Evolutionary conservation across 2,113 vertebrate species (phyloP), one percentile per base, ranked within the genome.

Genomic region (Trogon surrucura): DNA sequence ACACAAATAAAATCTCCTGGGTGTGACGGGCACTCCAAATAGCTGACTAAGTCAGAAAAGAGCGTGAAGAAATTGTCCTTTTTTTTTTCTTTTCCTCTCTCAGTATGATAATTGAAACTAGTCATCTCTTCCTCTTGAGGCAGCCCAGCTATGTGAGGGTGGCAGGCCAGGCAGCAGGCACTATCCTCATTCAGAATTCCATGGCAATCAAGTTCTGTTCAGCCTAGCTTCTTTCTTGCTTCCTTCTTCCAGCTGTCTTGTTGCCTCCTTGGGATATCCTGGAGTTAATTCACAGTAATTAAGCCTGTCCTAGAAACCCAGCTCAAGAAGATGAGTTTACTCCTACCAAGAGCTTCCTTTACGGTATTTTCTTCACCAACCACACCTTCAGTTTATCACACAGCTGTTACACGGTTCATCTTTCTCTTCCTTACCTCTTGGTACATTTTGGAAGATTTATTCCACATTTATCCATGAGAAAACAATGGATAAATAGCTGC

Each of bases 41-140:
- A 77, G 61, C 47, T 89, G 81, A 91, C 71, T 90, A 72, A 79
- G 50, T 71, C 58, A 91, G 57, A 91, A 86, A 91, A 80, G 23
- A 73, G 4, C 12, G 34, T 2, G 1, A 85, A 64, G 38, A 92
- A 34, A 25, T 60, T 4, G 5, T 45, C 5, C 21, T 47, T 30
- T 16, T 41, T 32, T 47, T 50, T 44, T 29, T 34, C 12, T 21
- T 18, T 48, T 13, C 26, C 61, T 20, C 21, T 21, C 20, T 69
- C 13, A 16, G 8, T 50, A 47, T 50, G 36, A 22, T 26, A 88
- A 47, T 47, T 0, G 0, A 80, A 89, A 51, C 29, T 30, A 58
- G 30, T 25, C 10, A 62, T 66, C 47, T 88, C 50, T 88, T 91
- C 54, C 62, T 66, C 69, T 47, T 75, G n/a, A 88, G 45, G 61